Base-by-base conservation (phyloP, 2,888 invertebrate species). In the Drosophila helvetica region DNA sequence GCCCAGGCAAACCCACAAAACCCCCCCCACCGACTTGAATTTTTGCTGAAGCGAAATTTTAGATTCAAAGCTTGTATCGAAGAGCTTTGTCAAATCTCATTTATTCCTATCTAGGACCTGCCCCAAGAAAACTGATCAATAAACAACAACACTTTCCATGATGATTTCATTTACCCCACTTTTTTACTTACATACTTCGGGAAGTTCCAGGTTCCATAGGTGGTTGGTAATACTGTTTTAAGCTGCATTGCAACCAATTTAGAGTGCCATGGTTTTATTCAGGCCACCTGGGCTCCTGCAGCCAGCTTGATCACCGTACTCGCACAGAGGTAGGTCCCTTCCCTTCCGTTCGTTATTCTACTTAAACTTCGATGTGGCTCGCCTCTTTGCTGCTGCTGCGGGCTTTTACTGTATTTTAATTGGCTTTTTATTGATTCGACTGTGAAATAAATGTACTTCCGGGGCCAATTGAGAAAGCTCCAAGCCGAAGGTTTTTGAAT, bases 351-450 rank as follows among this genome's bases (percentile, higher is more conserved):
- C 62, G 72, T 55, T 58, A 69, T 53, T 46, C 58, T 56, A 68
- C 71, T 72, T 59, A 50, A 80, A 70, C 80, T 83, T 83, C 56
- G 58, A 64, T 78, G 58, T 62, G 59, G 64, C 56, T 48, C 42
- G 43, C 55, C 48, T 43, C 48, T 33, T 65, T 71, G 42, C 46
- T 46, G 27, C 43, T 10, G 15, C 51, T 42, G 43, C 54, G 46
- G 43, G 47, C 47, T 47, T 57, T 33, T 62, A 52, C 62, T 56
- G 63, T 60, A 66, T 74, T 71, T 79, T 72, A 79, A 81, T 79
- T 79, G 81, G 77, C 30, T 64, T 74, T 78, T 79, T 76, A 82
- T 79, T 79, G 79, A 78, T 80, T 71, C 57, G 46, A 66, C 60
- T 30, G 65, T 33, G 43, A 52, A 47, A 45, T 46, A 53, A 52